phyloP scores from a whole-genome alignment of 2,797 vertebrate genomes.

The Leptodactylus fallax region DNA sequence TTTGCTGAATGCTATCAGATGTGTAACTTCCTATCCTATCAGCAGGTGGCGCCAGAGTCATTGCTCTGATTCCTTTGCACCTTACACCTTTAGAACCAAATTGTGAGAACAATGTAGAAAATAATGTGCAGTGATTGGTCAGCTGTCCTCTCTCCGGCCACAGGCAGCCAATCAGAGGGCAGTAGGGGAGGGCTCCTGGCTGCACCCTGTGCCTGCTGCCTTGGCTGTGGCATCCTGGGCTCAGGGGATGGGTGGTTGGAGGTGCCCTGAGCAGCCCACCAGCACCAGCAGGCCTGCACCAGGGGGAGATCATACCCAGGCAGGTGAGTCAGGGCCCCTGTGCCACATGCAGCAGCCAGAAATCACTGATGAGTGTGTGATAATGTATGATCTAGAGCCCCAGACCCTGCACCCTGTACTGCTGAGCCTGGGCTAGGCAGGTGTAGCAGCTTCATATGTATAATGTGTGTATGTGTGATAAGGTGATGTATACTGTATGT shows the following conservation, averaged over 20 bases:
- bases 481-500: background rate
- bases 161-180: background rate
- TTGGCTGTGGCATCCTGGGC: background rate
- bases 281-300: background rate
- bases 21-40: background rate
- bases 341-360: no score
- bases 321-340: background rate
- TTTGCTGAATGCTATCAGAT: no score
- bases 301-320: background rate
- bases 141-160: no score
- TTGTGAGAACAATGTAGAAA: background rate
- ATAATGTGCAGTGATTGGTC: conserved; percentile 5
- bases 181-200: conserved; percentile 11
- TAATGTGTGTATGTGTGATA: background rate
- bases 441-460: no score
- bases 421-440: no score
- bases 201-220: conserved; percentile 18
- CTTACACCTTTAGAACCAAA: background rate
- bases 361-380: background rate
- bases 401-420: no score
- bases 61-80: background rate
- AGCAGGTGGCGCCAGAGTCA: background rate
- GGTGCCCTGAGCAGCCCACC: background rate
- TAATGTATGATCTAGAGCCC: background rate
- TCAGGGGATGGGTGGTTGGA: conserved; percentile 17